Evolutionary conservation across 1,140 invertebrate species (phyloP).

Genomic region (Kradibia gibbosae): DNA sequence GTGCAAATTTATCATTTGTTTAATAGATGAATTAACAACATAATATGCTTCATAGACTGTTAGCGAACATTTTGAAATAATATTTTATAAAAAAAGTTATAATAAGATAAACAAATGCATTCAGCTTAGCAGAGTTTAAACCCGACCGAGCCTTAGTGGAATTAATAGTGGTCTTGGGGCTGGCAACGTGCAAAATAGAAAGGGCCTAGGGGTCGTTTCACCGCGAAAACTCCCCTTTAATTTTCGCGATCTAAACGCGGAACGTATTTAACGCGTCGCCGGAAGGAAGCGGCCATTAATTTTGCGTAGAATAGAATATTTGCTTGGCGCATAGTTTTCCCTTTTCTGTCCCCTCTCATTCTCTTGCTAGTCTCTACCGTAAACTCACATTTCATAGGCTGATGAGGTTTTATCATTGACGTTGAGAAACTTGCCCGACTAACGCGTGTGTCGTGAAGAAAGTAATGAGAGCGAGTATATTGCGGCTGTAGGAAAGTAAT

Average conservation of each 20-base stretch:
- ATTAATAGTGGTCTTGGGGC: neutral
- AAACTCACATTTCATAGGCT: no score
- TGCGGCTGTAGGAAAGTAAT: neutral
- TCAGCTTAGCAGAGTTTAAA: neutral
- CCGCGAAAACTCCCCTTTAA: neutral
- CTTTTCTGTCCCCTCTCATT: neutral
- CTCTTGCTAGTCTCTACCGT: neutral
- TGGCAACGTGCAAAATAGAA: neutral
- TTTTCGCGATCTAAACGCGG: constrained; percentile 6
- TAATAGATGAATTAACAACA: neutral
- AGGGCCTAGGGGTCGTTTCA: neutral
- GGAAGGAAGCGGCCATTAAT: constrained; percentile 33
- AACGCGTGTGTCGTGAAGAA: neutral
- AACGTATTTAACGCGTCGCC: constrained; percentile 35
- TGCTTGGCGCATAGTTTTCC: neutral
- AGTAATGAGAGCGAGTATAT: neutral
- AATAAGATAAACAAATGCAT: no score
- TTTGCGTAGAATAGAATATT: constrained; percentile 24
- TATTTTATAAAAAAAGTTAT: no score
- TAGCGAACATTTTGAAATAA: no score
- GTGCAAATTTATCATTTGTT: neutral
- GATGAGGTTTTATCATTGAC: neutral
- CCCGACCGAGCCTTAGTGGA: neutral
- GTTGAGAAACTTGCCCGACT: neutral
- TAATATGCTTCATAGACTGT: no score